phyloP scores from a whole-genome alignment of 2,888 invertebrate species.

The Thereva nobilitata region DNA sequence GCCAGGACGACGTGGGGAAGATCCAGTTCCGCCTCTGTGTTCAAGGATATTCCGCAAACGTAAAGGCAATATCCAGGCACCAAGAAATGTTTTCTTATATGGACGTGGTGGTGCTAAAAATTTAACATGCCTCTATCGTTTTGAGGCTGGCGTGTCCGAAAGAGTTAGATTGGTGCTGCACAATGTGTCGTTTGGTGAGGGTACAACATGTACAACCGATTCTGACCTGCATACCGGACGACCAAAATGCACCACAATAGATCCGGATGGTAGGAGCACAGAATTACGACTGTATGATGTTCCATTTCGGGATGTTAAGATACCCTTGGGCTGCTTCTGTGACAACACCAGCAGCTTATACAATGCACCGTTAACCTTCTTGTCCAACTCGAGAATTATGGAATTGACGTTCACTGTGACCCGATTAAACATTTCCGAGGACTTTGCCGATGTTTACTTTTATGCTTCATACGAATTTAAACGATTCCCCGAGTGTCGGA shows the following conservation, averaged over 20 bases:
- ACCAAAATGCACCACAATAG: conserved; percentile 61
- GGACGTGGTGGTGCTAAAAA: conserved; percentile 80
- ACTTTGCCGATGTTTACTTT: conserved; percentile 80
- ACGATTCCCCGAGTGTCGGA: conserved; percentile 67
- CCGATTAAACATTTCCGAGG: conserved; percentile 75
- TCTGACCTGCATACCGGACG: conserved; percentile 74
- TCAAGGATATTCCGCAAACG: conserved; percentile 69
- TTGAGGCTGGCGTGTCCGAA: conserved; percentile 70
- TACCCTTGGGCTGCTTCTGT: conserved; percentile 78
- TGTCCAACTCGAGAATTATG: conserved; percentile 69
- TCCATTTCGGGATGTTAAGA: conserved; percentile 69
- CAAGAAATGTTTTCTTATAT: conserved; percentile 78
- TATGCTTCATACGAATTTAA: conserved; percentile 72
- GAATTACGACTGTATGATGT: conserved; percentile 67
- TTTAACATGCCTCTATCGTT: conserved; percentile 76
- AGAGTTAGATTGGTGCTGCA: conserved; percentile 69
- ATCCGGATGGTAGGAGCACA: conserved; percentile 58
- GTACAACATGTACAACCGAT: conserved; percentile 69
- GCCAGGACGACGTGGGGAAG: conserved; percentile 59
- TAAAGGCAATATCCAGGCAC: conserved; percentile 67
- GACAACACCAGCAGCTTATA: conserved; percentile 69
- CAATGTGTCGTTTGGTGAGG: conserved; percentile 74
- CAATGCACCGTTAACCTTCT: conserved; percentile 65
- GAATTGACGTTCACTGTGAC: conserved; percentile 78
- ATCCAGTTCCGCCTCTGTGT: conserved; percentile 61